Base-by-base conservation (phyloP, 2,113 vertebrate genomes). In the Xenus cinereus region DNA sequence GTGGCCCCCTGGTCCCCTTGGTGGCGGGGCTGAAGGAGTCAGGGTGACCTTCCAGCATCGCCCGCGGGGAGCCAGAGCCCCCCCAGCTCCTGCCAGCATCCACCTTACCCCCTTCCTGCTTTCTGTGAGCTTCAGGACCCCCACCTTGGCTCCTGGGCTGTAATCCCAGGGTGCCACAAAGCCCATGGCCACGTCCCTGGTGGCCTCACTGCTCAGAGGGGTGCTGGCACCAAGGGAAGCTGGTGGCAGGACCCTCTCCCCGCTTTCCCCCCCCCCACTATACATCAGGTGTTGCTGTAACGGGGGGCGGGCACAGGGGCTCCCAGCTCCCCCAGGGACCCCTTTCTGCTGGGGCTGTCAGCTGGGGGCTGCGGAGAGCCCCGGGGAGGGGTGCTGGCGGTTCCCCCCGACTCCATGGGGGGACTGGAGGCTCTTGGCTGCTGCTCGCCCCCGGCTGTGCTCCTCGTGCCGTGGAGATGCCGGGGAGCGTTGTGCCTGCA, bases 291-390 rank as follows among this genome's bases (percentile, higher is more conserved):
- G 80, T 62, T 59, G 68, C 68, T 84, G 50, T 10, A 8, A 7
- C 16, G 7, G 45, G 63, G 3, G 18, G 21, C 3, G 21, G 67
- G 26, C 1, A 4, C 57, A 23, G 57, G 75, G 64, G 17, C 33
- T 62, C 39, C 33, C 37, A 5, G 2, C 22, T 46, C 19, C 39
- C 43, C 3, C 2, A 20, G 71, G 93, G 53, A 22, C 30, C 7
- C 17, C 12, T 43, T 73, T 22, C 19, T 3, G 12, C 3, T 4
- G 37, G 4, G 37, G 66, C 8, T 3, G 4, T 22, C 0, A 0
- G 1, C 24, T 16, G 18, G 51, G 35, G 28, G 4, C 35, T 10
- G 53, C 1, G 10, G 57, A 26, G 75, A 68, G 16, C 43, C 33
- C 45, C 0, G 3, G 35, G 41, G 24, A 57, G 48, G 3, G 21